These are phyloP conservation scores for Heliconius ismenius DNA, from an alignment of 2,888 invertebrate genomes.

Conservation along the genomic window DNA sequence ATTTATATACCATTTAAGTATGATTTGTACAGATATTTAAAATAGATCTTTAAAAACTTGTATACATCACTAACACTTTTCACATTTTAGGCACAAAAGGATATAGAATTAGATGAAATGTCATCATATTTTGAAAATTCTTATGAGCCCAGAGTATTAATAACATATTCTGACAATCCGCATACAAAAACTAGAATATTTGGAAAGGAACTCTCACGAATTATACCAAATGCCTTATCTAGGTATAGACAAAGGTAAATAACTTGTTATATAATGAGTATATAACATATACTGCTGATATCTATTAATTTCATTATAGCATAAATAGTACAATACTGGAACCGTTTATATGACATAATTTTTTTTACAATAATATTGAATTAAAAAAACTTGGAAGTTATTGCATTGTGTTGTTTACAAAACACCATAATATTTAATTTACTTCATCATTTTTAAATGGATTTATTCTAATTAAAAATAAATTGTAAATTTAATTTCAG, in stretches of 20 bases:
- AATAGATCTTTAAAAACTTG: slow-evolving; percentile 5
- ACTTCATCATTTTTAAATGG: too few species aligned
- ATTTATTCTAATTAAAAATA: background rate
- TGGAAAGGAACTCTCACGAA: slow-evolving; percentile 93
- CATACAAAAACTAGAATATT: slow-evolving; percentile 94
- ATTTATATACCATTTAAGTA: background rate
- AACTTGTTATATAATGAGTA: too few species aligned
- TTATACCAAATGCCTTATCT: slow-evolving; percentile 95
- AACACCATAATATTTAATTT: too few species aligned
- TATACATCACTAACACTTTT: too few species aligned
- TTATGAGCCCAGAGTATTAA: slow-evolving; percentile 96
- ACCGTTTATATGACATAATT: too few species aligned
- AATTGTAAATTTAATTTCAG: slow-evolving; percentile 62
- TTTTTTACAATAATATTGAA: too few species aligned
- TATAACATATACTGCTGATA: too few species aligned
- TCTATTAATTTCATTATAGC: too few species aligned
- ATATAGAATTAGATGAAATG: slow-evolving; percentile 92
- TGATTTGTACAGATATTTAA: background rate
- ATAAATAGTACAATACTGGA: too few species aligned
- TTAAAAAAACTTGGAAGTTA: too few species aligned
- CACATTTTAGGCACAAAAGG: slow-evolving; percentile 80
- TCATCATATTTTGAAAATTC: slow-evolving; percentile 91
- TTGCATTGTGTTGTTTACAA: too few species aligned
- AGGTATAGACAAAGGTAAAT: slow-evolving; percentile 86
- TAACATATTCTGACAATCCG: slow-evolving; percentile 97